Percentiles rank a stretch among this genome's conserved stretches.
These are phyloP conservation scores for Pongo pygmaeus DNA, from an alignment of 2,113 vertebrate genomes.

Conservation along the genomic window DNA sequence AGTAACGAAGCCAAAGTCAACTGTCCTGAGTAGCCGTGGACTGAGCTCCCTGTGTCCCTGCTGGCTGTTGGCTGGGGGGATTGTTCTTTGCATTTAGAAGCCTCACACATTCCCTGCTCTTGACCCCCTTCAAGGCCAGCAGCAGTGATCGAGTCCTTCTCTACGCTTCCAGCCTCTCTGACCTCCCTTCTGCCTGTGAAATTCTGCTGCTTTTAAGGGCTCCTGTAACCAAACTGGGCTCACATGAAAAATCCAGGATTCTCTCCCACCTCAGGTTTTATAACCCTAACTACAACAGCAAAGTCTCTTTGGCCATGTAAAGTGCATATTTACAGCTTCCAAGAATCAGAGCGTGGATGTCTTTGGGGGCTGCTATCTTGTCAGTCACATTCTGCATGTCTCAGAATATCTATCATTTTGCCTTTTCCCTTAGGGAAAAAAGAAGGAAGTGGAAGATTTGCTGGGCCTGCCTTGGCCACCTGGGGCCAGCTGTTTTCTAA, in stretches of 20 bases:
- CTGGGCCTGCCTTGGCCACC: background rate
- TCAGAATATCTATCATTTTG: background rate
- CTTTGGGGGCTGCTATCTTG: background rate
- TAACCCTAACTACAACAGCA: background rate
- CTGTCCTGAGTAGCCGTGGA: background rate
- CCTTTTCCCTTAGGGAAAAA: background rate
- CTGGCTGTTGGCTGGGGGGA: background rate
- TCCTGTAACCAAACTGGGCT: background rate
- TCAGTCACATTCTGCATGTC: background rate
- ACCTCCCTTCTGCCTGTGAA: background rate
- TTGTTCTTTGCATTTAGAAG: background rate
- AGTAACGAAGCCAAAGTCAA: background rate
- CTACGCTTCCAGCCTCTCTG: background rate
- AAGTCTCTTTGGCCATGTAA: background rate
- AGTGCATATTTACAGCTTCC: background rate
- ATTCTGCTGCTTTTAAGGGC: background rate
- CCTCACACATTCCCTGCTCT: background rate
- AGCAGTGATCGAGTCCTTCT: accelerated
- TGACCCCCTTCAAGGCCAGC: background rate
- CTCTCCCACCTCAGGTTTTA: background rate
- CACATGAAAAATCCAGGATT: background rate
- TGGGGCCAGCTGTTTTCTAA: background rate
- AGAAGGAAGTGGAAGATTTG: background rate
- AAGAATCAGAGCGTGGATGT: background rate
- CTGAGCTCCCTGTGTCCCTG: background rate